These are phyloP conservation scores for Aethina tumida DNA, from an alignment of 1,140 invertebrate genomes.

Conservation along the genomic window DNA sequence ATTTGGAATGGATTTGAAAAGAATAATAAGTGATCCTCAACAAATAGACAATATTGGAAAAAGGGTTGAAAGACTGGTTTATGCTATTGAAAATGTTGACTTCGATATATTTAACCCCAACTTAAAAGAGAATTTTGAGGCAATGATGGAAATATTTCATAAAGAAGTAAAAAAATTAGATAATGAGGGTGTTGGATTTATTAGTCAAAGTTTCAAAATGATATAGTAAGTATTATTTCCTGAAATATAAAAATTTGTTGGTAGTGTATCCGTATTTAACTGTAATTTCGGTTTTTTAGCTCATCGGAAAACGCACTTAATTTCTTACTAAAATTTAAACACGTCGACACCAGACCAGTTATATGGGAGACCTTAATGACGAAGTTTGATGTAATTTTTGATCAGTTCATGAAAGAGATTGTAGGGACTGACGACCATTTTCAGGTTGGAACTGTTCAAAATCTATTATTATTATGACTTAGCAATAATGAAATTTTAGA, in stretches of 20 bases:
- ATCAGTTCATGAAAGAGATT: slow-evolving; percentile 77
- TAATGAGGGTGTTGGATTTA: slow-evolving; percentile 71
- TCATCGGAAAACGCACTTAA: slow-evolving; percentile 71
- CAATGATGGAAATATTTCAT: slow-evolving; percentile 64
- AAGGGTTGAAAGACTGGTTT: slow-evolving; percentile 57
- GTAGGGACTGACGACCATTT: slow-evolving; percentile 54
- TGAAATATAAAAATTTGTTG: slow-evolving; percentile 10
- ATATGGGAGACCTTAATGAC: slow-evolving; percentile 62
- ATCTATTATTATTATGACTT: slow-evolving; percentile 1
- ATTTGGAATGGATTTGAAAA: slow-evolving; percentile 75
- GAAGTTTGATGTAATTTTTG: slow-evolving; percentile 78
- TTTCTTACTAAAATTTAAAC: slow-evolving; percentile 69
- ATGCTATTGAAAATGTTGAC: slow-evolving; percentile 62
- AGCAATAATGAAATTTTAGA: slow-evolving; percentile 39
- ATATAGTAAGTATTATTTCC: slow-evolving; percentile 43
- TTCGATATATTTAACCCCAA: slow-evolving; percentile 71
- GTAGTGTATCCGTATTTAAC: slow-evolving; percentile 2
- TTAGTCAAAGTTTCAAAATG: slow-evolving; percentile 74
- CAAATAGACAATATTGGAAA: slow-evolving; percentile 74
- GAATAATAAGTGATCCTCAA: slow-evolving; percentile 72
- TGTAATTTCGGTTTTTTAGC: slow-evolving; percentile 33
- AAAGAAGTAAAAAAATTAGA: slow-evolving; percentile 64
- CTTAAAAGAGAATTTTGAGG: slow-evolving; percentile 74
- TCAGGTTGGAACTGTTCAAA: slow-evolving; percentile 39
- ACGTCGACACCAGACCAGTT: slow-evolving; percentile 60